phyloP scores from a whole-genome alignment of 2,113 vertebrate species.

The Conger conger region DNA sequence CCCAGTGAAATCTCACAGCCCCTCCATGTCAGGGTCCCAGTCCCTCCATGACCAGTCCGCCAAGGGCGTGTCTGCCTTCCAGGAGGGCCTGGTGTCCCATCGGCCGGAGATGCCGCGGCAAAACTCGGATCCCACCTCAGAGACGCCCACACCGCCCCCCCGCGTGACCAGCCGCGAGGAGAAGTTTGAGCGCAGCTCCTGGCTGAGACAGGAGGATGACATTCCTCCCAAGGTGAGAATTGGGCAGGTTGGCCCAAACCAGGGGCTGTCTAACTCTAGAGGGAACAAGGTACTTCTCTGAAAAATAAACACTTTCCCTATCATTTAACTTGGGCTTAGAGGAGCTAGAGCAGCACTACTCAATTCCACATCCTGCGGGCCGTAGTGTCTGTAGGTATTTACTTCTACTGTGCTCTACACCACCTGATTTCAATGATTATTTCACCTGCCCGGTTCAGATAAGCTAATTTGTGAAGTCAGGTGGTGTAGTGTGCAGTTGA shows the following conservation, averaged over 20 bases:
- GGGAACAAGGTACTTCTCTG: not conserved
- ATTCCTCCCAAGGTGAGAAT: slow-evolving; percentile 80
- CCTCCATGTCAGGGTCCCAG: slow-evolving; percentile 89
- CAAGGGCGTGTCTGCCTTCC: slow-evolving; percentile 82
- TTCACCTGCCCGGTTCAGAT: too few species aligned
- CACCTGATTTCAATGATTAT: too few species aligned
- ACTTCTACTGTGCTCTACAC: too few species aligned
- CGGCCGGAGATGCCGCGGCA: slow-evolving; percentile 91
- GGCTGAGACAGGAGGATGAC: slow-evolving; percentile 80
- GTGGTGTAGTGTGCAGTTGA: too few species aligned
- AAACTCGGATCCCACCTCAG: slow-evolving; percentile 94
- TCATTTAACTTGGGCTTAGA: not conserved
- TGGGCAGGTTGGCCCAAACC: too few species aligned
- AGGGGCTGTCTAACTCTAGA: not conserved
- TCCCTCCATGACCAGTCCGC: slow-evolving; percentile 89
- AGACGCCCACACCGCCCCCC: slow-evolving; percentile 82
- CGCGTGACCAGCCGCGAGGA: slow-evolving; percentile 71
- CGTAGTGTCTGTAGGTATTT: too few species aligned
- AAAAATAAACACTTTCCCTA: not conserved
- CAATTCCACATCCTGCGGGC: too few species aligned
- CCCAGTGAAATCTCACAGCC: slow-evolving; percentile 87
- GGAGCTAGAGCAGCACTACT: too few species aligned
- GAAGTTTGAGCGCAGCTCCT: slow-evolving; percentile 83
- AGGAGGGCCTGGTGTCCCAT: slow-evolving; percentile 79
- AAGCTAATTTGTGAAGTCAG: too few species aligned